Evolutionary conservation across 1,140 invertebrate species (phyloP), one percentile per base, ranked within the genome.

Genomic region (Pristionchus pacificus): DNA sequence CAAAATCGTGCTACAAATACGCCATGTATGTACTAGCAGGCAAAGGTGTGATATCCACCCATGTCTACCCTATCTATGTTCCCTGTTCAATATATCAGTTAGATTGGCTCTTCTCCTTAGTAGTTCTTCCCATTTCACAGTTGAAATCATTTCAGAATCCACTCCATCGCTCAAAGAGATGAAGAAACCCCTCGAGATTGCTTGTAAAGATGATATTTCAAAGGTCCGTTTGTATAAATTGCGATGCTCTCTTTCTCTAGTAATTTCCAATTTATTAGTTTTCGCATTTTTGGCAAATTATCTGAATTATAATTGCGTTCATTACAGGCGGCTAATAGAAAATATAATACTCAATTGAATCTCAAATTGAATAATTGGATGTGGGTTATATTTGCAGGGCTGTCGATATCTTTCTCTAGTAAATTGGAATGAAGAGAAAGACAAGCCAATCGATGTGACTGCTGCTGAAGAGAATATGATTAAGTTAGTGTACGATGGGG

Each of bases 1-100:
- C 81, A 2, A 75, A 74, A 49, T 82, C 80, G 60, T 82, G 80
- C 64, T 82, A 68, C 29, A 82, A 81, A 67, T 81, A 78, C 59
- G 81, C 72, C 27, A 78, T 71, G 65, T 82, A 82, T 61, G 57
- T 72, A 25, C 38, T 83, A 24, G 68, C 75, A 13, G 80, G 80
- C 24, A 79, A 74, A 67, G 78, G 38, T 74, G 55, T 25, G 2
- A 19, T 49, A 49, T n/a, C n/a, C n/a, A n/a, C n/a, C n/a, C n/a
- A n/a, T n/a, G n/a, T n/a, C n/a, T n/a, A n/a, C n/a, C n/a, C n/a
- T n/a, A n/a, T n/a, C n/a, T n/a, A n/a, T n/a, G n/a, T n/a, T n/a
- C n/a, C n/a, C n/a, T n/a, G n/a, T n/a, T n/a, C n/a, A n/a, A n/a
- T n/a, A n/a, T n/a, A n/a, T n/a, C n/a, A n/a, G n/a, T n/a, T n/a